phyloP scores from a whole-genome alignment of 1,140 invertebrate genomes.

The Procambarus clarkii region DNA sequence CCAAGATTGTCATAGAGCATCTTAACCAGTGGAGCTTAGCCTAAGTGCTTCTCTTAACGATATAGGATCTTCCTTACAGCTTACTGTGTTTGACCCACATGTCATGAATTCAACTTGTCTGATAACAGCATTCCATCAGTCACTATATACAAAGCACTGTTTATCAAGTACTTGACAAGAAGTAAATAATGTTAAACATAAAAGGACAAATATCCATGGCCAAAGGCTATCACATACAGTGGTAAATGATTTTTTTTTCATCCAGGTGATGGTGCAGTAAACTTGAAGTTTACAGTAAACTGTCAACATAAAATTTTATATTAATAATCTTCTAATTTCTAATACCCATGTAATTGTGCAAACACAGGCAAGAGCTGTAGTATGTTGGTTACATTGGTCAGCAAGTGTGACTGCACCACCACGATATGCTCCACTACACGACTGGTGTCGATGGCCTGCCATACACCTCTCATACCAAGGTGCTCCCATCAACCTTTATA shows the following conservation, averaged over 20 bases:
- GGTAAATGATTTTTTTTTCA: slow-evolving; percentile 28
- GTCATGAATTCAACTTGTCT: slow-evolving; percentile 23
- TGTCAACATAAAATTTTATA: not conserved
- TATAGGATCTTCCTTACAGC: slow-evolving; percentile 10
- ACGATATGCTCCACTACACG: not conserved
- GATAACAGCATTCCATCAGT: slow-evolving; percentile 19
- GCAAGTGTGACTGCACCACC: slow-evolving; percentile 25
- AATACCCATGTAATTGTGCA: not conserved
- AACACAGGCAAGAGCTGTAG: not conserved
- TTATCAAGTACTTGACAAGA: slow-evolving; percentile 48
- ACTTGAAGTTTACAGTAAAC: not conserved
- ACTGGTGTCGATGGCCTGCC: not conserved
- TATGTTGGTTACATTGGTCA: not conserved
- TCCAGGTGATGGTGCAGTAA: slow-evolving; percentile 26
- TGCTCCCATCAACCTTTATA: not conserved
- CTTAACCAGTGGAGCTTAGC: not conserved
- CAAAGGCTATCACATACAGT: slow-evolving; percentile 59
- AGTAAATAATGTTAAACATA: slow-evolving; percentile 47
- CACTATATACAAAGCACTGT: slow-evolving; percentile 49
- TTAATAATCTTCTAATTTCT: not conserved
- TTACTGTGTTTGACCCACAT: slow-evolving; percentile 38
- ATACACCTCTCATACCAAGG: not conserved
- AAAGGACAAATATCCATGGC: slow-evolving; percentile 55
- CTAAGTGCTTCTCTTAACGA: not conserved
- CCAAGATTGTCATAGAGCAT: slow-evolving; percentile 24